Evolutionary conservation across 1,140 invertebrate species (phyloP).

Genomic region (Sarcophaga peregrina): DNA sequence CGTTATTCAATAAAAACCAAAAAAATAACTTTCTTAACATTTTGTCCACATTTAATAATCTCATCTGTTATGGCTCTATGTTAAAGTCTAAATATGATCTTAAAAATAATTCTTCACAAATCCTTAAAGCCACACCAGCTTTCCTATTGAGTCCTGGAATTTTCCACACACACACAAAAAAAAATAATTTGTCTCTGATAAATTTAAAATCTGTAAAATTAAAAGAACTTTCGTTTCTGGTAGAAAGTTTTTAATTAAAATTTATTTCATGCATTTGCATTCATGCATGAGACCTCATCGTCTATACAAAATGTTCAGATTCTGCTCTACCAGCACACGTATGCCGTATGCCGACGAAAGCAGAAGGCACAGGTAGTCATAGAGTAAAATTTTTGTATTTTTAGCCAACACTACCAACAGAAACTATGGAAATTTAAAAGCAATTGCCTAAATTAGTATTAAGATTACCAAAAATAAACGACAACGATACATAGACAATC

Average conservation of each 20-base stretch:
- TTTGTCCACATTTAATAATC: no score
- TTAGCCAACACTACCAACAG: background rate
- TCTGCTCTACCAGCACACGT: no score
- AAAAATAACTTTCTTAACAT: no score
- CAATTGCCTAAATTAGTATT: conserved; percentile 22
- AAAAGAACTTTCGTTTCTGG: background rate
- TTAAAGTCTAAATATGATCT: background rate
- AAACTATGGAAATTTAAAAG: conserved; percentile 13
- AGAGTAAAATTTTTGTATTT: background rate
- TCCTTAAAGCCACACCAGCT: background rate
- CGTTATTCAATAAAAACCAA: no score
- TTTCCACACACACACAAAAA: background rate
- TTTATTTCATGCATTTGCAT: background rate
- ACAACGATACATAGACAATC: background rate
- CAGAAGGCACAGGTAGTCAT: background rate
- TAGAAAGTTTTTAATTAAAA: background rate
- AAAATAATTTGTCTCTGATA: background rate
- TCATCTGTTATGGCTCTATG: no score
- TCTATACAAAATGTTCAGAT: no score
- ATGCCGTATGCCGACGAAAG: no score
- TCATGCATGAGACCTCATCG: background rate
- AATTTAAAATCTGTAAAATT: background rate
- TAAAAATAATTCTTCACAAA: background rate
- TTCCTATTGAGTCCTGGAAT: background rate
- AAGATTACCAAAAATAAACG: background rate